Percentiles rank a stretch among this genome's conserved stretches.
Conservation (phyloP, 2,797 vertebrate genomes). For the Macropodus opercularis region DNA sequence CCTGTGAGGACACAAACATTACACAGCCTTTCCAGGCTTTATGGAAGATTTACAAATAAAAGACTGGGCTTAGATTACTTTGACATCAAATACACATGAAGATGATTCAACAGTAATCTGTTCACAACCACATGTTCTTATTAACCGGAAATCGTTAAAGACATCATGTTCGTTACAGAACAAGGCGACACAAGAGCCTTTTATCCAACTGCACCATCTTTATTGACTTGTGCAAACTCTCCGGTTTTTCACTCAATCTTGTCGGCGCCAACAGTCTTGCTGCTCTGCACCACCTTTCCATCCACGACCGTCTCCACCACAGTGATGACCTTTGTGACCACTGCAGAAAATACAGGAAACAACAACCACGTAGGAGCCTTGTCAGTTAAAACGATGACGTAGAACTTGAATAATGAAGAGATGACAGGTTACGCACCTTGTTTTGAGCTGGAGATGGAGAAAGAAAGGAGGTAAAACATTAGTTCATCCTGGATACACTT, state of each 20-base stretch:
- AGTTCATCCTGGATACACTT: background rate
- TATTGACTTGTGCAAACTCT: constrained; percentile 50
- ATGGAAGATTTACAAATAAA: too few relatives aligned
- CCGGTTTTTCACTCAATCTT: constrained; percentile 37
- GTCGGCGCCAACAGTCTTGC: constrained; percentile 64
- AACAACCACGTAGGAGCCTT: constrained; percentile 5
- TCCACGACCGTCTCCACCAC: constrained; percentile 76
- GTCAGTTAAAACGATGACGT: too few relatives aligned
- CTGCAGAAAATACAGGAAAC: constrained; percentile 41
- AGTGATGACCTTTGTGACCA: constrained; percentile 75
- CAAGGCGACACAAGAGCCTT: constrained; percentile 2
- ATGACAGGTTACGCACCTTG: constrained; percentile 58
- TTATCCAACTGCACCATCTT: constrained; percentile 60
- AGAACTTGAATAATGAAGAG: background rate
- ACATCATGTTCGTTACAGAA: constrained; percentile 1
- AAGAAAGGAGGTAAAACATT: constrained; percentile 27
- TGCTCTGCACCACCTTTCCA: constrained; percentile 64
- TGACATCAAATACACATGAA: background rate
- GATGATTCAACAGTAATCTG: background rate
- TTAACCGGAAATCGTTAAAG: too few relatives aligned
- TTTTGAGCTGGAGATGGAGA: constrained; percentile 49
- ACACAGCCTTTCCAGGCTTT: too few relatives aligned
- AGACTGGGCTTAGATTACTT: too few relatives aligned
- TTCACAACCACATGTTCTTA: background rate
- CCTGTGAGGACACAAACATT: too few relatives aligned